Base-by-base conservation (phyloP, 2,888 invertebrate species). In the Coelopa pilipes region DNA sequence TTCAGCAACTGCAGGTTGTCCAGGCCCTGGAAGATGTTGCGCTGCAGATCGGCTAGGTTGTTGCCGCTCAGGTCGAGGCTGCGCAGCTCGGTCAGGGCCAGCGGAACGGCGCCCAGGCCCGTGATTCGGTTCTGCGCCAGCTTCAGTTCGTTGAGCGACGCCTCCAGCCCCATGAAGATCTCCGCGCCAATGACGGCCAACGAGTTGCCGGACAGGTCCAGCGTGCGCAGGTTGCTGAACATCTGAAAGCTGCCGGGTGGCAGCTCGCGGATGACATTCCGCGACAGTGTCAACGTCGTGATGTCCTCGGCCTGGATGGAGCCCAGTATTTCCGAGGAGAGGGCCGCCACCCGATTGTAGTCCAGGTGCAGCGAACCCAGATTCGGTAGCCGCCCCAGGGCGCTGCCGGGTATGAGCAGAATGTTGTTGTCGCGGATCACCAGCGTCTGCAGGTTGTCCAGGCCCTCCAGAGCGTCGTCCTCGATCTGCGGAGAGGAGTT, bases 341-440 rank as follows among this genome's bases (percentile, higher is more conserved):
- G 86, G 0, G 95, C 96, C 0, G 95, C 95, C 5, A 97, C 94
- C 78, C 96, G 90, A 86, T 97, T 97, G 85, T 92, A 96, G 78
- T 96, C 95, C 76, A 96, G 87, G 82, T 94, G 93, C 0, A 96
- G 89, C 13, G 92, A 91, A 3, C 91, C 90, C 1, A 96, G 88
- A 67, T 91, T 92, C 0, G 94, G 93, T 15, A 96, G 86, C n/a
- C 94, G 91, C 10, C 93, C 93, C 7, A 96, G 88, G 0, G 96
- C 95, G 59, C 93, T 92, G 0, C 94, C 93, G 0, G 96, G 97
- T 57, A 96, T 92, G 0, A 95, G 88, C 0, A 96, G 89, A 72
- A 97, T 94, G 78, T 96, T 96, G 87, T 97, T 96, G 85, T 97
- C 96, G 80, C 93, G 92, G 12, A 97, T 89, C 46, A 94, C 92